Percentiles rank a stretch among this genome's conserved stretches.
phyloP scores from a whole-genome alignment of 92 coral and sea anemone genomes.

The Palythoa heliodiscus region DNA sequence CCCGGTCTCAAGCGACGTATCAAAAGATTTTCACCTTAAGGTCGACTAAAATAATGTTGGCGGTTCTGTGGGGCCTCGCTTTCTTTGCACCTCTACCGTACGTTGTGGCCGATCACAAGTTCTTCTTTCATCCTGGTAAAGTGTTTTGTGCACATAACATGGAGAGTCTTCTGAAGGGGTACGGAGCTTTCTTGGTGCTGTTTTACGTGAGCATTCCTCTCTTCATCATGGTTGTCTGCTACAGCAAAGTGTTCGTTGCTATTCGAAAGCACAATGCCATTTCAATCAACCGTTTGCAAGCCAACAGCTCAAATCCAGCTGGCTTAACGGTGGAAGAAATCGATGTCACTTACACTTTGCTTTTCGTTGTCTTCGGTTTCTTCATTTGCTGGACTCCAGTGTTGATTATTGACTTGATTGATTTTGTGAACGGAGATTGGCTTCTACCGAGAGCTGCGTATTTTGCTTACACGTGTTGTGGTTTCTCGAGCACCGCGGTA shows the following conservation, averaged over 20 bases:
- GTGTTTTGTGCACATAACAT: slow-evolving; percentile 64
- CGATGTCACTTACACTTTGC: not conserved
- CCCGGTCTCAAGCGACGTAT: slow-evolving; percentile 57
- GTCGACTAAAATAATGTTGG: slow-evolving; percentile 56
- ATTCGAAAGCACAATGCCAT: slow-evolving; percentile 63
- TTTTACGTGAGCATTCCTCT: slow-evolving; percentile 64
- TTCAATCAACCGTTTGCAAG: not conserved
- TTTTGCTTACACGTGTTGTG: not conserved
- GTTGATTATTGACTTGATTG: not conserved
- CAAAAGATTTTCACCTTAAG: slow-evolving; percentile 57
- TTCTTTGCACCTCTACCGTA: slow-evolving; percentile 76
- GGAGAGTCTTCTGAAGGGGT: slow-evolving; percentile 57
- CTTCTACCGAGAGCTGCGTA: not conserved
- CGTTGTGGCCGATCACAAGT: slow-evolving; percentile 56
- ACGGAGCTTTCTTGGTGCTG: slow-evolving; percentile 66
- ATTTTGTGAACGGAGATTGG: not conserved
- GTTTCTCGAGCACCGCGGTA: not conserved
- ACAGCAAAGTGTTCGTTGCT: slow-evolving; percentile 57
- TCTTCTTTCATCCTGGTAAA: slow-evolving; percentile 74
- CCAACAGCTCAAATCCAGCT: not conserved
- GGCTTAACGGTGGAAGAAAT: not conserved
- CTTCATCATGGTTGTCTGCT: slow-evolving; percentile 54
- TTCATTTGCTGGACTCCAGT: not conserved
- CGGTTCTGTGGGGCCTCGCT: slow-evolving; percentile 63
- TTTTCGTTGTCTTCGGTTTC: not conserved